Evolutionary conservation across 2,797 vertebrate genomes (phyloP).

Genomic region (Carduelis carduelis): DNA sequence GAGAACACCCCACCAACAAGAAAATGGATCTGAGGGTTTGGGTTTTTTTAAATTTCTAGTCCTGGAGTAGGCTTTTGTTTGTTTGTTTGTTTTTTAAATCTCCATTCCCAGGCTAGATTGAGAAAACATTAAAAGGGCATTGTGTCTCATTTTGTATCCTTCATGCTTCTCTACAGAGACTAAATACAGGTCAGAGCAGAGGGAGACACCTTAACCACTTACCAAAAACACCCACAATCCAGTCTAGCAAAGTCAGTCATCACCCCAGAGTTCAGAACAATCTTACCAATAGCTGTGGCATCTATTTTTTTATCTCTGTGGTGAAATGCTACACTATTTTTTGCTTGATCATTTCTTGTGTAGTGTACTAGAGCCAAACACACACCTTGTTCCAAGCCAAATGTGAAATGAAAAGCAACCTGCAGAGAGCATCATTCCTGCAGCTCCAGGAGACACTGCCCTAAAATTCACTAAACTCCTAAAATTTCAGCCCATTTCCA

Average conservation of each 20-base stretch:
- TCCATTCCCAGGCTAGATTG: not conserved
- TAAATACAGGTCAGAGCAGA: not conserved
- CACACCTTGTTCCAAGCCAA: not conserved
- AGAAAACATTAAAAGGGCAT: not conserved
- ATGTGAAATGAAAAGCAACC: not conserved
- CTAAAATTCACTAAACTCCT: not conserved
- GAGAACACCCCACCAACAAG: not conserved
- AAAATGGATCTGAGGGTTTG: not conserved
- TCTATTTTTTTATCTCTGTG: not conserved
- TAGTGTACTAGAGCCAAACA: not conserved
- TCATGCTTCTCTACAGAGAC: not conserved
- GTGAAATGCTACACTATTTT: not conserved
- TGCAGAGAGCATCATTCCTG: not conserved
- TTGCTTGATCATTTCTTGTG: not conserved
- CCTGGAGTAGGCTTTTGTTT: not conserved
- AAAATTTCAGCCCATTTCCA: not conserved
- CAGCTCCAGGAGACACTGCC: not conserved
- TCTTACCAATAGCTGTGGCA: not conserved
- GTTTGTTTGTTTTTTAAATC: not conserved
- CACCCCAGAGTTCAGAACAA: not conserved
- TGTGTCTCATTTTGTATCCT: not conserved
- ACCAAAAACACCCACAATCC: not conserved
- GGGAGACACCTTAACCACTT: not conserved
- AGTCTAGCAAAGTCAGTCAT: not conserved
- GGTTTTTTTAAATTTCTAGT: not conserved